These are phyloP conservation scores for Corythornis vintsioides DNA, from an alignment of 2,113 vertebrate species.

Conservation along the genomic window DNA sequence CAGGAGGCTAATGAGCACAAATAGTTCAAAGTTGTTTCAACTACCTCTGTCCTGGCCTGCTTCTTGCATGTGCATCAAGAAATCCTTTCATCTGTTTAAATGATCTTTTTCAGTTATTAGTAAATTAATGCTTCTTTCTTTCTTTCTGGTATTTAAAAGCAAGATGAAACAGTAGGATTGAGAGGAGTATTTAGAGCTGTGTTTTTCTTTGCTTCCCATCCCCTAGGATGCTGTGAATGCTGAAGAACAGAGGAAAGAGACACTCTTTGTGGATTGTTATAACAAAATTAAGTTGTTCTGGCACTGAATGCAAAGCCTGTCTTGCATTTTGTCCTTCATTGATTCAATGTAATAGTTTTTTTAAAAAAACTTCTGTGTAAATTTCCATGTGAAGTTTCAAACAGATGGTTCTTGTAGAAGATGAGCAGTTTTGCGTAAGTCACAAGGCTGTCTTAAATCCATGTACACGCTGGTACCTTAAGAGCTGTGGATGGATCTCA, in stretches of 20 bases:
- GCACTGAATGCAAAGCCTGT: neutral
- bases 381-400: neutral
- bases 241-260: neutral
- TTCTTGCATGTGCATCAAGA: neutral
- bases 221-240: neutral
- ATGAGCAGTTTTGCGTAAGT: neutral
- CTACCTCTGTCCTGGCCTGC: neutral
- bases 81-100: neutral
- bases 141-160: neutral
- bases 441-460: neutral
- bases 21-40: slow-evolving; percentile 1
- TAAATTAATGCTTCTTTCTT: neutral
- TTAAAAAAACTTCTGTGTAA: neutral
- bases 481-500: neutral
- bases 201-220: neutral
- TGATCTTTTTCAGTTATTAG: neutral
- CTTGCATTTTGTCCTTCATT: neutral
- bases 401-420: neutral
- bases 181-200: neutral
- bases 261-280: neutral
- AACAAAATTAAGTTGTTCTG: neutral
- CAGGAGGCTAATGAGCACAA: neutral
- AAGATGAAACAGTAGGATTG: neutral
- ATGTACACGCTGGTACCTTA: neutral
- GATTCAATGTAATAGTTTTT: neutral